A percentile compares a stretch with the other conserved stretches of the same genome.
Conservation (phyloP, 2,113 vertebrate genomes). For the Lophotis ruficrista region DNA sequence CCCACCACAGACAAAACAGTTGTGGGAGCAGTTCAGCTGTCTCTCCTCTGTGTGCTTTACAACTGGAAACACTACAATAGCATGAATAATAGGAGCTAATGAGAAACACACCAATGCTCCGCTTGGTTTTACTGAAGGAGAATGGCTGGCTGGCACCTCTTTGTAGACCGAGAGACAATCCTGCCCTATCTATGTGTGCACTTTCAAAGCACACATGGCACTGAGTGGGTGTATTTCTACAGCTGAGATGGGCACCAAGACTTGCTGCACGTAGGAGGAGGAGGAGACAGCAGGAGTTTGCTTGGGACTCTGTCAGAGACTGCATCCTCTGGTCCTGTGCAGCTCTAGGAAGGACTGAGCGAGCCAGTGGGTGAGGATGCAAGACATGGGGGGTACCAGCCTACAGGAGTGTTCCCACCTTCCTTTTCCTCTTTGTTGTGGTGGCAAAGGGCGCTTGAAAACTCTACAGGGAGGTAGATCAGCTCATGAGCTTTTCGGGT, state of each 20-base stretch:
- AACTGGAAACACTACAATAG: neutral
- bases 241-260: neutral
- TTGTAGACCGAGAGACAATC: neutral
- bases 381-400: neutral
- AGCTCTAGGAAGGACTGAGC: neutral
- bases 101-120: neutral
- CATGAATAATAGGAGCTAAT: neutral
- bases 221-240: fast-evolving
- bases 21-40: neutral
- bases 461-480: neutral
- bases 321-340: neutral
- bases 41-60: neutral
- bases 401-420: neutral
- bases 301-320: neutral
- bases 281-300: neutral
- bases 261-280: neutral
- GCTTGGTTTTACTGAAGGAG: neutral
- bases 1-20: neutral
- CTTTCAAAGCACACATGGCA: neutral
- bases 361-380: neutral
- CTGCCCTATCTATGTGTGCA: neutral
- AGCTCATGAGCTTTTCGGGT: neutral
- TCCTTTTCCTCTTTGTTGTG: neutral
- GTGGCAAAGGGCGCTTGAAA: neutral
- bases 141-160: neutral